Base-by-base conservation (phyloP, 1,140 invertebrate species). In the Rhyacophila brunnea region DNA sequence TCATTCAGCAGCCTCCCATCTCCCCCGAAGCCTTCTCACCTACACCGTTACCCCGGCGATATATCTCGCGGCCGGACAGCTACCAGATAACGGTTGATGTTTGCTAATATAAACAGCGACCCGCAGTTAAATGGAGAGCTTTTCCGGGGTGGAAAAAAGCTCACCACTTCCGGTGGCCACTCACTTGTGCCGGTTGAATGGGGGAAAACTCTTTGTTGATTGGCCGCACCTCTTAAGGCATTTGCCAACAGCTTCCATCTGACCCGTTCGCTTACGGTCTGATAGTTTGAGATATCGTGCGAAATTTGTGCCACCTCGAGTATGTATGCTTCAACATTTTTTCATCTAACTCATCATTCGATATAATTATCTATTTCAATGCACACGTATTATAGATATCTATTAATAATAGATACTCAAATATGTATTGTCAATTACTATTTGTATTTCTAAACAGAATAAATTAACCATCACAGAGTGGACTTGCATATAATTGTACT, bases 31-130 rank as follows among this genome's bases (percentile, higher is more conserved):
- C 23, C 23, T 28, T 28, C 23, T 28, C 23, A 28, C 23, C 23
- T 28, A 28, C 23, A 28, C 23, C 23, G 23, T 28, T 28, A 28
- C 23, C 23, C 23, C 23, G 23, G 23, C 23, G 23, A 28, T 40
- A 40, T 40, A 40, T 40, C 38, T 40, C 38, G 23, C 38, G 20
- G 23, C 19, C 17, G 46, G 46, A 42, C 35, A 50, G 47, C 56
- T 23, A 19, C 28, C 36, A 58, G 56, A 58, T 58, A 58, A 51
- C 56, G 56, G 46, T 58, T 58, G 56, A 58, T 58, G 48, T 40
- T 58, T 58, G 56, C 56, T 50, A 58, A 58, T 58, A 47, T 58
- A 58, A 58, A 58, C 56, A 48, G 56, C 47, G 56, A 58, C 56
- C 56, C 56, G 32, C 36, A 23, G 48, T 49, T 58, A 58, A 58